phyloP scores from a whole-genome alignment of 2,888 invertebrate species.

The Apeira syringaria region DNA sequence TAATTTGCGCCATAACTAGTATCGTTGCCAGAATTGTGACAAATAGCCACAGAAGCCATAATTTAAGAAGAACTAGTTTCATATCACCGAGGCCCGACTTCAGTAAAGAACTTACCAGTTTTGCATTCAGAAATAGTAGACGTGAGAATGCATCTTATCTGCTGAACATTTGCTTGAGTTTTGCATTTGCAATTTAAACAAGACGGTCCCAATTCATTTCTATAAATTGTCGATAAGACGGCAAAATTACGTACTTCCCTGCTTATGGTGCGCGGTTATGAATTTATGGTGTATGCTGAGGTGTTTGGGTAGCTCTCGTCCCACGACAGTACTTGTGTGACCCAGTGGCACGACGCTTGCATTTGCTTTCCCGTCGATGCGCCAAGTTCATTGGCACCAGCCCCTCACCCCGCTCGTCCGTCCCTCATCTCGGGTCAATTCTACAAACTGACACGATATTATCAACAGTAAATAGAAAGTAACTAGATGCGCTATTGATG shows the following conservation, averaged over 20 bases:
- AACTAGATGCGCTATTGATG: slow-evolving; percentile 57
- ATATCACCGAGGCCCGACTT: background rate
- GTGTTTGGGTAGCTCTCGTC: slow-evolving; percentile 52
- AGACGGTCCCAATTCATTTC: slow-evolving; percentile 51
- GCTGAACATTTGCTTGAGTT: slow-evolving; percentile 45
- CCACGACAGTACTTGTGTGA: slow-evolving; percentile 62
- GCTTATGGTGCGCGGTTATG: slow-evolving; percentile 40
- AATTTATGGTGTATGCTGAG: slow-evolving; percentile 47
- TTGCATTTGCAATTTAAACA: slow-evolving; percentile 60
- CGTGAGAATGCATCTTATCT: slow-evolving; percentile 53
- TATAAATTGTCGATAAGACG: slow-evolving; percentile 48
- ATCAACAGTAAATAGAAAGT: slow-evolving; percentile 73
- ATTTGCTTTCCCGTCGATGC: slow-evolving; percentile 70
- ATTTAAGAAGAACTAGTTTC: slow-evolving; percentile 1
- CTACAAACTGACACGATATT: slow-evolving; percentile 68
- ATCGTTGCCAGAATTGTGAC: background rate
- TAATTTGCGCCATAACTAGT: slow-evolving; percentile 11
- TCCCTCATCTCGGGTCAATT: slow-evolving; percentile 37
- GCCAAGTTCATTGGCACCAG: slow-evolving; percentile 75
- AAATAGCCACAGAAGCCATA: no score
- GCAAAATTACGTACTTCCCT: slow-evolving; percentile 47
- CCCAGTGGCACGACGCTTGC: slow-evolving; percentile 64
- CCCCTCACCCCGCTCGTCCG: slow-evolving; percentile 32
- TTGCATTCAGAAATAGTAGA: slow-evolving; percentile 46
- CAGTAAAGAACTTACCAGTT: slow-evolving; percentile 4